Evolutionary conservation across 2,113 vertebrate species (phyloP).

Genomic region (Agelaius phoeniceus): DNA sequence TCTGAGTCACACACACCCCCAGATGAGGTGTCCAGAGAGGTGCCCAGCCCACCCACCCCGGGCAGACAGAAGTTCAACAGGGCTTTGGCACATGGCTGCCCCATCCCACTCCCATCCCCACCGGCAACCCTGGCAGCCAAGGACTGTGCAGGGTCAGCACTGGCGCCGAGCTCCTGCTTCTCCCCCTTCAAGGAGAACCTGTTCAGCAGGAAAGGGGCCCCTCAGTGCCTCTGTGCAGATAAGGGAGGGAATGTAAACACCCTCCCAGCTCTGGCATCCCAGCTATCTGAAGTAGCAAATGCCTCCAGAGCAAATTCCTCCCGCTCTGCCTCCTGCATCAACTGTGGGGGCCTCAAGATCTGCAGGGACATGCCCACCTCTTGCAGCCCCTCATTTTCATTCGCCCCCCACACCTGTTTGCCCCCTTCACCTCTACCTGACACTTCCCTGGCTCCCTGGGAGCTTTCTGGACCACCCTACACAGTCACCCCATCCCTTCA

Average conservation of each 20-base stretch:
- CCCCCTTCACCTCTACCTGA: background rate
- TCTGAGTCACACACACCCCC: background rate
- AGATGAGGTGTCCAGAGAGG: background rate
- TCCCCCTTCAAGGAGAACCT: background rate
- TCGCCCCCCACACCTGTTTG: background rate
- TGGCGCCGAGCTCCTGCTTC: background rate
- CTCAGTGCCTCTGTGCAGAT: background rate
- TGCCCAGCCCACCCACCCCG: fast-evolving
- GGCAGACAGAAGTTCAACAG: fast-evolving
- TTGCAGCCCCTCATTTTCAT: background rate
- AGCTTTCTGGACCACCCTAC: background rate
- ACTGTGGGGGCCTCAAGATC: background rate
- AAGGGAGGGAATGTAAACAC: slow-evolving; percentile 60
- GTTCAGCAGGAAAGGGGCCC: slow-evolving; percentile 39
- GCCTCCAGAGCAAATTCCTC: slow-evolving; percentile 51
- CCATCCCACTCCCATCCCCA: background rate
- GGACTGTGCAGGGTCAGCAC: background rate
- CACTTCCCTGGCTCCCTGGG: fast-evolving
- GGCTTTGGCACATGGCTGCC: background rate
- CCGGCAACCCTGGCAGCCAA: fast-evolving
- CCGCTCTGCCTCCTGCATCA: background rate
- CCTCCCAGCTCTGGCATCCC: slow-evolving; percentile 37
- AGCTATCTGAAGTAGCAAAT: slow-evolving; percentile 47
- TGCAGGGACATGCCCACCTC: fast-evolving
- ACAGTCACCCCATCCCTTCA: background rate